Conservation (phyloP, 1,140 invertebrate genomes). For the Macrobrachium rosenbergii region DNA sequence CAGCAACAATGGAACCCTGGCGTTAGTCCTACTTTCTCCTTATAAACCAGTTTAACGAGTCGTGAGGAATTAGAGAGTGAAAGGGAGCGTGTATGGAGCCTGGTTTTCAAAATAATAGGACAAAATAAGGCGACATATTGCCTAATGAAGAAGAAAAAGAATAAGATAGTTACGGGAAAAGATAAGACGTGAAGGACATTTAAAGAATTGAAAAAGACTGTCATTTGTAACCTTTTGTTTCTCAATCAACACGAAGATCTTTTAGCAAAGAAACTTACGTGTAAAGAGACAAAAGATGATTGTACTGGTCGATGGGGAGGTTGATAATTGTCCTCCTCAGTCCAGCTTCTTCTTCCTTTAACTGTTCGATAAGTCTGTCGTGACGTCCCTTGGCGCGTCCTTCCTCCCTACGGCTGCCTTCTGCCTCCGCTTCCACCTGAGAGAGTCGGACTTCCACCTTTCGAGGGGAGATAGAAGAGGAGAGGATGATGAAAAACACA, state of each 20-base stretch:
- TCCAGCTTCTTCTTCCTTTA: constrained; percentile 47
- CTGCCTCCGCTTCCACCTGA: constrained; percentile 24
- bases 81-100: too few relatives aligned
- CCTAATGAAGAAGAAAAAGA: too few relatives aligned
- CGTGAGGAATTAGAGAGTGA: neutral
- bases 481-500: too few relatives aligned
- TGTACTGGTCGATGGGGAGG: constrained; percentile 59
- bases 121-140: too few relatives aligned
- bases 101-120: too few relatives aligned
- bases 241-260: neutral
- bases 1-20: too few relatives aligned
- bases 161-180: too few relatives aligned
- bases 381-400: constrained; percentile 21
- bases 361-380: constrained; percentile 32
- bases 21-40: too few relatives aligned
- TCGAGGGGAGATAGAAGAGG: too few relatives aligned
- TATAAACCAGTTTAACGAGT: too few relatives aligned
- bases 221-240: neutral
- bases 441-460: constrained; percentile 23
- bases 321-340: constrained; percentile 39
- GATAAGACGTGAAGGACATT: too few relatives aligned
- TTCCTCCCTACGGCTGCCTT: constrained; percentile 35
- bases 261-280: neutral
- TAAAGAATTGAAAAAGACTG: too few relatives aligned
- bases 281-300: constrained; percentile 41